Conservation (phyloP, 2,888 invertebrate species). For the Cephus runcator region DNA sequence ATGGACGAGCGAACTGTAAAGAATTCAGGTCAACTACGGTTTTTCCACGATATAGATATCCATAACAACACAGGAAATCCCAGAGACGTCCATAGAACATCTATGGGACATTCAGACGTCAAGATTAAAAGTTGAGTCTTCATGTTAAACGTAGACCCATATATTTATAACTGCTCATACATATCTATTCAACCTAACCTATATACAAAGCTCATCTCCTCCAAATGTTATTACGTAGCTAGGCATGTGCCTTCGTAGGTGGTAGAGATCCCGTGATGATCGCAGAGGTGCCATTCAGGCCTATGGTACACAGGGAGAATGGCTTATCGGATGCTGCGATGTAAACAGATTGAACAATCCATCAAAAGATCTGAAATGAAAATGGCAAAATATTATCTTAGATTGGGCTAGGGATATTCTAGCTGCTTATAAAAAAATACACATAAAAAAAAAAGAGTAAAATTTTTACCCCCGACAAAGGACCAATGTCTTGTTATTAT, state of each 20-base stretch:
- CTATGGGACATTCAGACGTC: not conserved
- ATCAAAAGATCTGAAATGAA: not conserved
- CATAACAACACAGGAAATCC: not conserved
- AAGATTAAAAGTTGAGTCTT: not conserved
- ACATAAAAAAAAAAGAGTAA: not conserved
- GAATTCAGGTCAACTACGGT: slow-evolving; percentile 4
- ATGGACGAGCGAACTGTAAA: slow-evolving; percentile 25
- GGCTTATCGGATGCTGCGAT: not conserved
- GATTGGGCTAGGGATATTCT: not conserved
- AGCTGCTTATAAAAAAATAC: not conserved
- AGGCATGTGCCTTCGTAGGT: not conserved
- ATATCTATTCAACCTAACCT: not conserved
- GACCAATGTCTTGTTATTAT: not conserved
- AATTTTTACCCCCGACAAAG: not conserved
- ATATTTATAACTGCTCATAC: not conserved
- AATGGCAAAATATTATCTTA: not conserved
- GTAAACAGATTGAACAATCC: not conserved
- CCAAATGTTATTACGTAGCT: not conserved
- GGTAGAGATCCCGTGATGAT: not conserved
- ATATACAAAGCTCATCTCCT: not conserved
- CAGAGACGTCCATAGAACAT: not conserved
- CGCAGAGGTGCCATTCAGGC: not conserved
- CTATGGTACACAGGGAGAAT: not conserved
- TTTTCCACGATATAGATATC: not conserved
- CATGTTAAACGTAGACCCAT: not conserved